Evolutionary conservation across 1,140 invertebrate genomes (phyloP).

Genomic region (Megathymus violae): DNA sequence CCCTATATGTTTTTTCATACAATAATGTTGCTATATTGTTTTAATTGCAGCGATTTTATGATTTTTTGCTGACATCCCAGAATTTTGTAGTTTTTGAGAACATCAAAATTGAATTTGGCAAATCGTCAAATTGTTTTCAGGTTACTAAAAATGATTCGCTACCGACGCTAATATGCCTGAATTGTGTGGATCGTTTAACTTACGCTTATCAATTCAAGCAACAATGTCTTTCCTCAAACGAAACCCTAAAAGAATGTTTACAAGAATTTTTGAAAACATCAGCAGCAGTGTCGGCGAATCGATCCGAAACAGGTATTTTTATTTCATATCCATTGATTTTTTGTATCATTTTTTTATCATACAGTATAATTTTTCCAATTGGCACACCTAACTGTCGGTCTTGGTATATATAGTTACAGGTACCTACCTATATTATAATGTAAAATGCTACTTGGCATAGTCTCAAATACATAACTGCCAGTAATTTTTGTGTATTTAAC

Average conservation of each 20-base stretch:
- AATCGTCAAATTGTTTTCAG: conserved; percentile 55
- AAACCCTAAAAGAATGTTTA: conserved; percentile 79
- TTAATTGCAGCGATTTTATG: conserved; percentile 61
- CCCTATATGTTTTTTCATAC: conserved; percentile 75
- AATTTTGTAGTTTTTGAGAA: conserved; percentile 41
- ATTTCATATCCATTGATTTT: no score
- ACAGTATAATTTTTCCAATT: no score
- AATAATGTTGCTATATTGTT: conserved; percentile 82
- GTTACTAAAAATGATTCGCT: conserved; percentile 76
- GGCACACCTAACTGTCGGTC: no score
- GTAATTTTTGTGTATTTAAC: no score
- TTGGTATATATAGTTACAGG: no score
- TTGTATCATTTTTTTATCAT: no score
- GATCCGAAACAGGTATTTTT: conserved; percentile 21
- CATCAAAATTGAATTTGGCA: conserved; percentile 23
- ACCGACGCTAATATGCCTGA: conserved; percentile 80
- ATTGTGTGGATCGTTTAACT: conserved; percentile 79
- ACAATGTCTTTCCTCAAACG: conserved; percentile 78
- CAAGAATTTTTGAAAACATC: conserved; percentile 74
- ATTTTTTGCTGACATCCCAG: conserved; percentile 79
- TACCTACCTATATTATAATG: no score
- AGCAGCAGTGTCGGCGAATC: conserved; percentile 47
- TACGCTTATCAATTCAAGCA: conserved; percentile 81
- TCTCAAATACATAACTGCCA: no score
- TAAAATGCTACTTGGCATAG: no score